Evolutionary conservation across 2,113 vertebrate genomes (phyloP).

Genomic region (Barnardius zonarius): DNA sequence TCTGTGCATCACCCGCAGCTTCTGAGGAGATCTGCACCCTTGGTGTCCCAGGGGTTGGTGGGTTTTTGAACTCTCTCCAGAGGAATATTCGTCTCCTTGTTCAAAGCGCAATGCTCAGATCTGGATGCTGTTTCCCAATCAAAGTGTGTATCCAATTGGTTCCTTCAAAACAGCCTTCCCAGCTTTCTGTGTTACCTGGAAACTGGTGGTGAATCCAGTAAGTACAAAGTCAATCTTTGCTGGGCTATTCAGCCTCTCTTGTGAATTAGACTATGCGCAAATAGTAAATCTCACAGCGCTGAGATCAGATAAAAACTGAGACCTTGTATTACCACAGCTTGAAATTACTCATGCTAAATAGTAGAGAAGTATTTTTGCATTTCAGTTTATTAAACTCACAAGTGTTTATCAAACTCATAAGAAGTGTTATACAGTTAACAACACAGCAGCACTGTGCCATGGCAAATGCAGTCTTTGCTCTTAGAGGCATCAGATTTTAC

Average conservation of each 20-base stretch:
- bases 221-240: background rate
- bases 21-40: background rate
- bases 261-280: background rate
- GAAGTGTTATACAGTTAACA: background rate
- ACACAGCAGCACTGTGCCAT: background rate
- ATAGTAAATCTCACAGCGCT: background rate
- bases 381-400: background rate
- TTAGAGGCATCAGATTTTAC: background rate
- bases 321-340: background rate
- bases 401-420: background rate
- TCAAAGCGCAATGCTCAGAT: background rate
- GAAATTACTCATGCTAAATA: background rate
- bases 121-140: background rate
- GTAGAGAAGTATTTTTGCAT: background rate
- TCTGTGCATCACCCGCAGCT: accelerated
- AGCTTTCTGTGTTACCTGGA: background rate
- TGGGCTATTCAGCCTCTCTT: background rate
- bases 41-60: accelerated
- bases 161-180: background rate
- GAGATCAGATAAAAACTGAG: background rate
- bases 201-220: background rate
- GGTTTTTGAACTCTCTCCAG: background rate
- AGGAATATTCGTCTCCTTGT: background rate
- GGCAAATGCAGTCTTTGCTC: background rate
- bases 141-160: background rate